phyloP scores from a whole-genome alignment of 2,888 invertebrate genomes.

The Xylocampa areola region DNA sequence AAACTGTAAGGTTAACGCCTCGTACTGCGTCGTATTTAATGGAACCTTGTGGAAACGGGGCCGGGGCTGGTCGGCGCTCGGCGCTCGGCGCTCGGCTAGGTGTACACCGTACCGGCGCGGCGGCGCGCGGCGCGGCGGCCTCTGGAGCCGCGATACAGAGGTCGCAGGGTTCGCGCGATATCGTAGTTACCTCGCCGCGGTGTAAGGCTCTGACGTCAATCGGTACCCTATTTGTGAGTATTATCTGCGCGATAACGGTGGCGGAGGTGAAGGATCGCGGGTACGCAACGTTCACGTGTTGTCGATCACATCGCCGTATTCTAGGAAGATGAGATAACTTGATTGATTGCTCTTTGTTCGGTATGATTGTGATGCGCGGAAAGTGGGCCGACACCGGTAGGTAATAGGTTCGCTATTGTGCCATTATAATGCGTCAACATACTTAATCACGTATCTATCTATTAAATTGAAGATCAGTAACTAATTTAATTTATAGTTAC shows the following conservation, averaged over 20 bases:
- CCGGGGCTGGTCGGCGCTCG: constrained; percentile 61
- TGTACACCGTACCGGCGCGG: constrained; percentile 55
- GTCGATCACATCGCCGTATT: constrained; percentile 67
- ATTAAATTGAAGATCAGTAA: too few species aligned
- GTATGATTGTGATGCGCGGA: constrained; percentile 19
- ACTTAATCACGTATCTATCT: not conserved
- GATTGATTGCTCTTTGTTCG: constrained; percentile 85
- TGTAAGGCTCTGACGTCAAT: constrained; percentile 81
- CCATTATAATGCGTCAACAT: not conserved
- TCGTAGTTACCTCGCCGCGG: constrained; percentile 69
- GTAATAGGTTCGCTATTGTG: not conserved
- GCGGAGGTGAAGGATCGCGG: constrained; percentile 83
- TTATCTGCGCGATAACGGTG: constrained; percentile 69
- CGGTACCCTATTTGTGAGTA: constrained; percentile 79
- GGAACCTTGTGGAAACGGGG: constrained; percentile 77
- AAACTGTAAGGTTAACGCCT: constrained; percentile 68
- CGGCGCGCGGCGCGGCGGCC: constrained; percentile 65
- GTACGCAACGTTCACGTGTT: constrained; percentile 75
- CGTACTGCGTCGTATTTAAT: constrained; percentile 77
- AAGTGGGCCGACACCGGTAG: constrained; percentile 33
- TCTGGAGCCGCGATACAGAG: constrained; percentile 34
- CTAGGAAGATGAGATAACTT: constrained; percentile 72
- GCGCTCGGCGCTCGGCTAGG: constrained; percentile 66
- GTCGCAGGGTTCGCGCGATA: constrained; percentile 50
- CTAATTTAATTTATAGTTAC: too few species aligned